Evolutionary conservation across 2,797 vertebrate genomes (phyloP), one percentile per base, ranked within the genome.

Genomic region (Phoeniculus purpureus): DNA sequence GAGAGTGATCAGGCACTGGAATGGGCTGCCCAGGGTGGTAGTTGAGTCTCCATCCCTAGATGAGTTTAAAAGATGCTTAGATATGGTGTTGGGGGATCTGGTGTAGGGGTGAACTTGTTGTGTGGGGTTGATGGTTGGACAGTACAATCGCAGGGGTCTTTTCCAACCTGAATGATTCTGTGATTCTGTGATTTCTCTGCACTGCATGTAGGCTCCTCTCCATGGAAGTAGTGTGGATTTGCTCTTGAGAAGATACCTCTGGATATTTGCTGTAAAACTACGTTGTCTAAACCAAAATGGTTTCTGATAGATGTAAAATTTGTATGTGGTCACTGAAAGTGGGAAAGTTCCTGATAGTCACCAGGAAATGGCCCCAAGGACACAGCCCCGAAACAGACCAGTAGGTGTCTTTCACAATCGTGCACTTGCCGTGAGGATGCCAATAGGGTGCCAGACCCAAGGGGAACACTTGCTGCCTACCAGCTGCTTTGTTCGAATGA

Each of bases 281-380:
- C 15, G 10, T 58, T 58, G 61, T 67, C 22, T 84, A 52, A 72
- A 23, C 7, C 19, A 58, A 51, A 32, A 31, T 27, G 21, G 22
- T 43, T 76, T 83, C 58, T 70, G 20, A 20, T n/a, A 54, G 25
- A 58, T 80, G 61, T 40, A 67, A 37, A 68, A 73, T 80, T 12
- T 15, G 8, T 29, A 13, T 13, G 19, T 48, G 32, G 34, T 70
- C 60, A 56, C 43, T 45, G 27, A 55, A 89, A 79, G n/a, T 0
- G 0, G 27, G 29, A 45, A 2, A 17, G 7, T 40, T 50, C 27
- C 60, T 72, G 40, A 45, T 0, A 0, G n/a, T n/a, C 17, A 45
- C 56, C 54, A 54, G 32, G 64, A 55, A 64, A 71, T 0, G 0
- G 26, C 8, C 25, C 9, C 58, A 48, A 18, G 32, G 50, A 32